phyloP scores from a whole-genome alignment of 2,888 invertebrate genomes.

The Branchipolynoe longqiensis region DNA sequence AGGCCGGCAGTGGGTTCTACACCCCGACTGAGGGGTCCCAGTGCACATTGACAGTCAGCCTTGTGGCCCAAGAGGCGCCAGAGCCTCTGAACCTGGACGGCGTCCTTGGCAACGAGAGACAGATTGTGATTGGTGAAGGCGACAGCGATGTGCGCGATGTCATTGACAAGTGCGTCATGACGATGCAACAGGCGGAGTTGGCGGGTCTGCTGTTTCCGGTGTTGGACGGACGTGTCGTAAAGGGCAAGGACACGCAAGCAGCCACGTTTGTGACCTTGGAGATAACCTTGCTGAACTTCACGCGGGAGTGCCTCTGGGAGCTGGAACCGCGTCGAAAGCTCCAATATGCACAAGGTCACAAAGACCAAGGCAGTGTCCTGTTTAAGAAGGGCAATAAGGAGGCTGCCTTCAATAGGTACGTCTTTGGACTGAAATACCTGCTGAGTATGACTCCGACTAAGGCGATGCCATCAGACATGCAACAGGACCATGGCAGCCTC shows the following conservation, averaged over 20 bases:
- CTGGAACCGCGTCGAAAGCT: slow-evolving; percentile 67
- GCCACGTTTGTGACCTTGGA: slow-evolving; percentile 21
- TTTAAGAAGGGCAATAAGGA: slow-evolving; percentile 85
- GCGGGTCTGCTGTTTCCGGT: slow-evolving; percentile 60
- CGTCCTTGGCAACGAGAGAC: slow-evolving; percentile 61
- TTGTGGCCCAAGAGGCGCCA: not conserved
- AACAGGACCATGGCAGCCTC: slow-evolving; percentile 65
- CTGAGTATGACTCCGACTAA: slow-evolving; percentile 81
- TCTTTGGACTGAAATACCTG: slow-evolving; percentile 88
- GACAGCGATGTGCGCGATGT: slow-evolving; percentile 74
- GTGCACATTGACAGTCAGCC: slow-evolving; percentile 17
- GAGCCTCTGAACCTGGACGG: not conserved
- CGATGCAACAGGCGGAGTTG: slow-evolving; percentile 72
- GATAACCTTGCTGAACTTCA: not conserved
- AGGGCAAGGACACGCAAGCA: slow-evolving; percentile 1
- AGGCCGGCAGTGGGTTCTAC: slow-evolving; percentile 40
- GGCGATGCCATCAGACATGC: slow-evolving; percentile 54
- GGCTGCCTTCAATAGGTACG: slow-evolving; percentile 89
- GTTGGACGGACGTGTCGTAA: slow-evolving; percentile 14
- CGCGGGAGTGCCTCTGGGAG: slow-evolving; percentile 63
- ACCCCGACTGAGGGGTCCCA: slow-evolving; percentile 59
- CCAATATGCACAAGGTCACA: slow-evolving; percentile 68
- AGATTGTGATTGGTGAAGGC: slow-evolving; percentile 71
- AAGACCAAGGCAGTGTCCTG: slow-evolving; percentile 84
- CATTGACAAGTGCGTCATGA: slow-evolving; percentile 74